These are phyloP conservation scores for Bovichtus variegatus DNA, from an alignment of 2,797 vertebrate species.

Conservation along the genomic window DNA sequence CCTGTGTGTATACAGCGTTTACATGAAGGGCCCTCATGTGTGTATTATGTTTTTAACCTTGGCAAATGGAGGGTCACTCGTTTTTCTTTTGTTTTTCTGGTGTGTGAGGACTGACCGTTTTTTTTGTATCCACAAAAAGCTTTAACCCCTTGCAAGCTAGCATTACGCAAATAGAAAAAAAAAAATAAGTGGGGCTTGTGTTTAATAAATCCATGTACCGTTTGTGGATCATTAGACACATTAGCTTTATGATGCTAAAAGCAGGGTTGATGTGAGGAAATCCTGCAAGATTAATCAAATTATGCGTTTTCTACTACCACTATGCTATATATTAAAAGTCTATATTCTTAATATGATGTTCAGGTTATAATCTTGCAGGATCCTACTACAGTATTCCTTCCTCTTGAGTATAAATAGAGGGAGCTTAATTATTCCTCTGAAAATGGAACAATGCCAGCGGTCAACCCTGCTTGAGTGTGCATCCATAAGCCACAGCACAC, in stretches of 20 bases:
- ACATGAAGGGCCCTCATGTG: conserved; percentile 58
- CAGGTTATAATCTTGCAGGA: conserved; percentile 83
- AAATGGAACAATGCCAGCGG: conserved; percentile 43
- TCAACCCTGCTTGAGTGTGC: conserved; percentile 88
- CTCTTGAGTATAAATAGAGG: conserved; percentile 62
- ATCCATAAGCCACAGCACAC: conserved; percentile 80
- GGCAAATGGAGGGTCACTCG: conserved; percentile 64
- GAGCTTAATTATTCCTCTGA: conserved; percentile 34
- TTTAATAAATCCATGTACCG: conserved; percentile 75
- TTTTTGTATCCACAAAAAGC: conserved; percentile 79
- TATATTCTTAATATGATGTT: conserved; percentile 80
- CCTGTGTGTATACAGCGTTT: conserved; percentile 57
- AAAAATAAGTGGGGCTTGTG: conserved; percentile 79
- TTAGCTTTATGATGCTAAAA: conserved; percentile 88
- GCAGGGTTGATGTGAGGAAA: conserved; percentile 85
- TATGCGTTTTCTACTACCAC: conserved; percentile 69
- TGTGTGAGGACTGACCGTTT: conserved; percentile 72
- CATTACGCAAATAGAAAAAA: conserved; percentile 74
- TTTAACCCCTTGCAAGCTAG: conserved; percentile 82
- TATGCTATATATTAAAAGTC: conserved; percentile 69
- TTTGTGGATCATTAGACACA: conserved; percentile 80
- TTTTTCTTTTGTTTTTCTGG: conserved; percentile 45
- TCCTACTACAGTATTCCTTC: conserved; percentile 70
- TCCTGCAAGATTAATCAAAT: conserved; percentile 76
- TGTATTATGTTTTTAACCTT: conserved; percentile 54